These are phyloP conservation scores for Marronus borbonicus DNA, from an alignment of 2,888 invertebrate genomes.

Conservation along the genomic window DNA sequence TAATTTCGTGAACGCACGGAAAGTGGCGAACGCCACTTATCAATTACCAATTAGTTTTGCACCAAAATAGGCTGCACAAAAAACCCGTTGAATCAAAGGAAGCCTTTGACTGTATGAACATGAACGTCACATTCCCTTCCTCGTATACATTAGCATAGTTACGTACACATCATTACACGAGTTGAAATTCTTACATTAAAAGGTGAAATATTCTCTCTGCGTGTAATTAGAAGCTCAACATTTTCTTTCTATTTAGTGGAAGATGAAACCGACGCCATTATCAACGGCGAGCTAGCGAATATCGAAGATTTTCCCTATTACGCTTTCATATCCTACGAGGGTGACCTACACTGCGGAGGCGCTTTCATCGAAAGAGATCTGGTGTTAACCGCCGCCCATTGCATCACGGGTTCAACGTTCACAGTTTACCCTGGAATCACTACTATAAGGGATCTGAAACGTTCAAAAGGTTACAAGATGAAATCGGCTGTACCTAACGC, in stretches of 20 bases:
- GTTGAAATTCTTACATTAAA: too few relatives aligned
- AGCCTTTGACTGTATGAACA: too few relatives aligned
- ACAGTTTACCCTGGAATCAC: conserved; percentile 6
- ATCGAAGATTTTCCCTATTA: conserved; percentile 25
- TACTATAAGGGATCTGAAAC: neutral
- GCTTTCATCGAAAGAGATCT: conserved; percentile 32
- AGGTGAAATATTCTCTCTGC: too few relatives aligned
- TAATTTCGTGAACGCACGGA: too few relatives aligned
- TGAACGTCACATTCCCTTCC: too few relatives aligned
- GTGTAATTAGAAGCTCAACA: too few relatives aligned
- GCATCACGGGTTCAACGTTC: conserved; percentile 5
- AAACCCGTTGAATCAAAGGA: too few relatives aligned
- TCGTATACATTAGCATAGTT: too few relatives aligned
- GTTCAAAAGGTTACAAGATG: neutral
- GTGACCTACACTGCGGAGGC: conserved; percentile 32
- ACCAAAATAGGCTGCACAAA: too few relatives aligned
- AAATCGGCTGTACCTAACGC: neutral
- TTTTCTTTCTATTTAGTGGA: neutral
- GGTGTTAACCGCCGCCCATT: conserved; percentile 49
- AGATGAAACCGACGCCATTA: neutral
- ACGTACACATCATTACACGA: too few relatives aligned
- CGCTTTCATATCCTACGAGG: neutral
- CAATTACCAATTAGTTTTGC: too few relatives aligned
- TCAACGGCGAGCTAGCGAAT: conserved; percentile 5
- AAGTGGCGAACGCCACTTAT: too few relatives aligned